Base-by-base conservation (phyloP, 2,888 invertebrate genomes). In the Boloria selene region DNA sequence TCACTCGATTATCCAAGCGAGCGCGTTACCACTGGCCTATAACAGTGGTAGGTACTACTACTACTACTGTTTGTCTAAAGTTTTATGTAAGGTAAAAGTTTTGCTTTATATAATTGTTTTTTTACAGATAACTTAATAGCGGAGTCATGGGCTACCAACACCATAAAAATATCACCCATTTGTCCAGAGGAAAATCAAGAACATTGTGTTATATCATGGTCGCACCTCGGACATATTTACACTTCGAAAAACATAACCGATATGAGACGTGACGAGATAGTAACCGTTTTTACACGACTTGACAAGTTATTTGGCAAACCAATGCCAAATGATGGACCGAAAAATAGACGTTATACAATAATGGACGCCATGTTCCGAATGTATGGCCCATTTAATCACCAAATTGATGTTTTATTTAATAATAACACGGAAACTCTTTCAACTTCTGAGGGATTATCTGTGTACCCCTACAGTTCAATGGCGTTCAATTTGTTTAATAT, bases 301-400 rank as follows among this genome's bases (percentile, higher is more conserved):
- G 96, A 96, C 78, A 91, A 93, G 73, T 82, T 95, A 42, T 96
- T 96, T 80, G 96, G 96, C 51, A 93, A 17, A n/a, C 16, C 7
- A n/a, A 49, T 16, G n/a, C 47, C 14, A 16, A 49, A 49, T 49
- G 22, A 22, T 3, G 16, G 47, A 16, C n/a, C 14, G 2, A 16
- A 49, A 16, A 49, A 49, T 16, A 49, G 93, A 77, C 91, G 90
- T 60, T 81, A 84, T 13, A 85, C 87, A 0, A 88, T 89, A 75
- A 92, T 93, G 16, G 94, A 93, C 0, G 92, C 93, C 0, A 93
- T 95, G 70, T 95, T 96, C 74, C 93, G 94, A 0, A 89, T 97
- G 85, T 96, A 94, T 71, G 96, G 95, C 0, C 83, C 93, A 0
- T 96, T 93, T 75, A 95, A 96, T 72, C 94, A 93, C 49, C 83